These are phyloP conservation scores for Pica pica DNA, from an alignment of 2,113 vertebrate species.

Conservation along the genomic window DNA sequence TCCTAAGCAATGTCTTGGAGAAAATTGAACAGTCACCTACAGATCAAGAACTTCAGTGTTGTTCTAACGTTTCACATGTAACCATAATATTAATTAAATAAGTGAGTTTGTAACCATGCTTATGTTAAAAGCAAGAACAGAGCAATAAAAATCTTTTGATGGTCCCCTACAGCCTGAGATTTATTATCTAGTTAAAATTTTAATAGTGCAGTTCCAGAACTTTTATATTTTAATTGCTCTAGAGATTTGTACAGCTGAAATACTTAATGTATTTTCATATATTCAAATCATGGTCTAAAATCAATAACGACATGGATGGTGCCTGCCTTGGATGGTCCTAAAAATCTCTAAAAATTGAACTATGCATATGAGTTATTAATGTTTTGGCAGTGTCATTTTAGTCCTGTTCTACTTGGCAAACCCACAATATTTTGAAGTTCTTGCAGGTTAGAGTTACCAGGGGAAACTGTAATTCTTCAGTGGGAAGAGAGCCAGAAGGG, in stretches of 20 bases:
- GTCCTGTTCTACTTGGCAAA: background rate
- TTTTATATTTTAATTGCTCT: constrained; percentile 62
- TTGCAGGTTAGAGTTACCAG: background rate
- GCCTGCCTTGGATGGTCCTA: background rate
- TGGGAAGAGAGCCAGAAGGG: background rate
- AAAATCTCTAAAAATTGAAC: background rate
- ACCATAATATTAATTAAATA: constrained; percentile 52
- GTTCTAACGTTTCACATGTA: background rate
- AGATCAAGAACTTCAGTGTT: background rate
- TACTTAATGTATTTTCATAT: constrained; percentile 54
- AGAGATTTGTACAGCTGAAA: constrained; percentile 66
- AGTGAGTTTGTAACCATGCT: constrained; percentile 39
- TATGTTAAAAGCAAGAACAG: constrained; percentile 60
- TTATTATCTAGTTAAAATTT: constrained; percentile 75
- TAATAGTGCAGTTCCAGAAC: constrained; percentile 65
- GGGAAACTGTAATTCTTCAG: background rate
- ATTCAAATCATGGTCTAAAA: constrained; percentile 58
- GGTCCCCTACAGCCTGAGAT: constrained; percentile 59
- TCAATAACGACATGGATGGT: background rate
- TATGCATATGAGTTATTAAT: background rate
- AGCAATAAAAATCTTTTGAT: constrained; percentile 60
- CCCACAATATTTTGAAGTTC: background rate
- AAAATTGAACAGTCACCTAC: background rate
- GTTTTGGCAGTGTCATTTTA: background rate
- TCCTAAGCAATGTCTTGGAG: background rate